Base-by-base conservation (phyloP, 2,797 vertebrate species). In the Notoglanidium macrostoma region DNA sequence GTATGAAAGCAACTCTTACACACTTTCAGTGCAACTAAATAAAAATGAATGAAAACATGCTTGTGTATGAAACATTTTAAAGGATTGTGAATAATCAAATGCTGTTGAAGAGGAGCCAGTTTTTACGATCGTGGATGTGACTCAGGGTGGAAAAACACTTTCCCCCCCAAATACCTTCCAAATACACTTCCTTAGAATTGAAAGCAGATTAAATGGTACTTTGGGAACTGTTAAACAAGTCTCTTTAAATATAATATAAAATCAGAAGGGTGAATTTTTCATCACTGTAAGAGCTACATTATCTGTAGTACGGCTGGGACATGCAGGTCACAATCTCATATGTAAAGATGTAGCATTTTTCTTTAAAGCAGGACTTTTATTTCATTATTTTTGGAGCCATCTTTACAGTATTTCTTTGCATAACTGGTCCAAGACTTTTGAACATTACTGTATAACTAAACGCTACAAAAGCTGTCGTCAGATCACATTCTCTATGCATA, bases 1-100 rank as follows among this genome's bases (percentile, higher is more conserved):
- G 74, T 19, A 77, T 51, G 32, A 32, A 77, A 19, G n/a, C 74
- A 54, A 80, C 55, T 44, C 35, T 80, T 80, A 77, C 76, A 78
- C 76, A 51, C 51, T 35, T 57, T 63, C 35, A 29, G 57, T 46
- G 57, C 57, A 46, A 23, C 12, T 26, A 46, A 79, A 81, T 17
- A 78, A 78, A 32, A 79, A 57, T 0, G 0, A 23, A 26, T 8
- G n/a, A 40, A 59, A 35, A 12, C 2, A 12, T 26, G 26, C 23
- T 15, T 57, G 54, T 57, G 9, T 57, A 21, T 57, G 12, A 7
- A 32, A 21, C 12, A 0, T 46, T 26, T n/a, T 1, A 9, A 44
- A 17, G 17, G 35, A n/a, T n/a, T n/a, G 40, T 1, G 9, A 61
- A 14, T 32, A 5, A 21, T 15, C 15, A 21, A 55, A 78, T 32